Evolutionary conservation across 2,797 vertebrate genomes (phyloP).

Genomic region (Mormyrus proboscirostris): DNA sequence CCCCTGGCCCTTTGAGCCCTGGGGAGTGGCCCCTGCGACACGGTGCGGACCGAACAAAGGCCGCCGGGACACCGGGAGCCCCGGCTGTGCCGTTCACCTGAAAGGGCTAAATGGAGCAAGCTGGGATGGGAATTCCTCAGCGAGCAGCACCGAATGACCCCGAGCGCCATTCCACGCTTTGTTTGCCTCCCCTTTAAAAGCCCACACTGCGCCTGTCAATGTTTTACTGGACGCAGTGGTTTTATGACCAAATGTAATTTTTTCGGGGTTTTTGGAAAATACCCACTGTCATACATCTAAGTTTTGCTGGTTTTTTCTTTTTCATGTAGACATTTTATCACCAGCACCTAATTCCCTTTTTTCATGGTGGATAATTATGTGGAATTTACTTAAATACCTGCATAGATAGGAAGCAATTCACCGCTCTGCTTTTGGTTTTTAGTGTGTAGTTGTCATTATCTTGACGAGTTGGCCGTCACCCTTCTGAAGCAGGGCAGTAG

Average conservation of each 20-base stretch:
- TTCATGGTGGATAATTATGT: background rate
- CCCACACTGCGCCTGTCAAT: background rate
- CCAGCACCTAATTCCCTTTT: background rate
- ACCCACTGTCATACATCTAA: background rate
- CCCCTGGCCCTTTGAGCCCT: slow-evolving; percentile 69
- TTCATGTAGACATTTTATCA: background rate
- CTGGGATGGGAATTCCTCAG: slow-evolving; percentile 71
- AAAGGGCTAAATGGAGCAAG: slow-evolving; percentile 68
- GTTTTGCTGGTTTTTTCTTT: background rate
- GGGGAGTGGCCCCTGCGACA: slow-evolving; percentile 72
- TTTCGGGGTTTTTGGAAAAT: background rate
- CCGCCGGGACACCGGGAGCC: slow-evolving; percentile 64
- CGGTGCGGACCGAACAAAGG: slow-evolving; percentile 73
- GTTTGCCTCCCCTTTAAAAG: background rate
- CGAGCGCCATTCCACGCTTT: background rate
- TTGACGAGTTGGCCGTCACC: background rate
- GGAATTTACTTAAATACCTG: background rate
- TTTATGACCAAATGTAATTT: background rate
- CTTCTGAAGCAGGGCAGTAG: background rate
- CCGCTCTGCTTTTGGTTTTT: background rate
- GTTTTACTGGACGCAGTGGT: slow-evolving; percentile 1
- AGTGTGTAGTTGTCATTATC: background rate
- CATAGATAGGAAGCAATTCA: background rate
- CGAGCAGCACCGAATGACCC: slow-evolving; percentile 26
- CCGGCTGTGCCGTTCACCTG: slow-evolving; percentile 57